Percentiles rank a stretch among this genome's conserved stretches.
phyloP scores from a whole-genome alignment of 2,113 vertebrate genomes.

The Haemorhous mexicanus region DNA sequence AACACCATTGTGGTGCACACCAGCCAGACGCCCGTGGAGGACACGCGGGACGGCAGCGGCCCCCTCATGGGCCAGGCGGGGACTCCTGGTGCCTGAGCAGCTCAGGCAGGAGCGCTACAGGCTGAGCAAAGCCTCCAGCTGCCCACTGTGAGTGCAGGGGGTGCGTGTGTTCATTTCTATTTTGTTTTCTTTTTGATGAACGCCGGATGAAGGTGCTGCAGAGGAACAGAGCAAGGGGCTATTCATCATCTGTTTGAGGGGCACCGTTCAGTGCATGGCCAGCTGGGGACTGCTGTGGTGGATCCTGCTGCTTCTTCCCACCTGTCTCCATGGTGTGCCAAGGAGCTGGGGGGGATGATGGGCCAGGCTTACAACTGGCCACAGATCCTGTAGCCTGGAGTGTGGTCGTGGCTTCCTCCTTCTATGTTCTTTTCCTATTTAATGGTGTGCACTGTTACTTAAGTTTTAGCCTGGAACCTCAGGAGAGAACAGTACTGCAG shows the following conservation, averaged over 20 bases:
- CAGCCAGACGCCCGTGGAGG: conserved; percentile 76
- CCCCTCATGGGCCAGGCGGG: conserved; percentile 86
- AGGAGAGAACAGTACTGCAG: conserved; percentile 28
- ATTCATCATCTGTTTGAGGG: not conserved
- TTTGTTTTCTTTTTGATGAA: conserved; percentile 60
- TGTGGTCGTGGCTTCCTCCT: not conserved
- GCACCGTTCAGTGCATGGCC: not conserved
- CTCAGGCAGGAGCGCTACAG: not conserved
- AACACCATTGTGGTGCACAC: conserved; percentile 81
- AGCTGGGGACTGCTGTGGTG: not conserved
- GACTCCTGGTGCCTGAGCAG: conserved; percentile 90
- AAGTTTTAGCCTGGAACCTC: conserved; percentile 46
- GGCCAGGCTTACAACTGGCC: not conserved
- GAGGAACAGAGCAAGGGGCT: not conserved
- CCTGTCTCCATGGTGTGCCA: not conserved
- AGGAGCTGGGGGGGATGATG: conserved; percentile 23
- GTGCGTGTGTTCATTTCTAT: conserved; percentile 49
- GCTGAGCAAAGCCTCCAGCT: conserved; percentile 34
- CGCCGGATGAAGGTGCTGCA: conserved; percentile 26
- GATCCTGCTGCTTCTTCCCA: conserved; percentile 1
- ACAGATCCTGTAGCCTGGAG: not conserved
- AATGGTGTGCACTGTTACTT: conserved; percentile 41
- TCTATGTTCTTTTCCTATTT: conserved; percentile 19
- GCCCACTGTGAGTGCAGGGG: conserved; percentile 36
- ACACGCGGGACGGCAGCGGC: conserved; percentile 64